Conservation (phyloP, 2,113 vertebrate genomes). For the Istiophorus platypterus region DNA sequence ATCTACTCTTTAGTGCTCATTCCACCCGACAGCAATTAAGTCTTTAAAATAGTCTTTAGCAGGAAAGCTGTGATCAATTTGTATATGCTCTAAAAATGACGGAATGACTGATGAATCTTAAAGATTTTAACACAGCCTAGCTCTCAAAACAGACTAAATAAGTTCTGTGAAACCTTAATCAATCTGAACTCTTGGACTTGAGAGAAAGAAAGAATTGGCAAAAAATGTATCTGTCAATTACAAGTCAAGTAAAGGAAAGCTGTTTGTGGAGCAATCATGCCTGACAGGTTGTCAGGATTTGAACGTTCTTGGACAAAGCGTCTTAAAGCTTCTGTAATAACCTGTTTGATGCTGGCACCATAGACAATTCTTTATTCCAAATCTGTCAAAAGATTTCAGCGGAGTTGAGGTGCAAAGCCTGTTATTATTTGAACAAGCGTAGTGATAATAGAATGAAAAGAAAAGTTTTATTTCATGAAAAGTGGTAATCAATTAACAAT, state of each 20-base stretch:
- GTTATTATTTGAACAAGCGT: conserved; percentile 60
- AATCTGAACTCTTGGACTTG: conserved; percentile 42
- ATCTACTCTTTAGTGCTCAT: background rate
- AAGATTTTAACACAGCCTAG: background rate
- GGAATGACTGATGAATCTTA: background rate
- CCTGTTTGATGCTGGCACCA: conserved; percentile 11
- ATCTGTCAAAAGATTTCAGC: conserved; percentile 60
- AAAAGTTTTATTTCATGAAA: conserved; percentile 58
- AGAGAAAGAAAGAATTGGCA: conserved; percentile 6
- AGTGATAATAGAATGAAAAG: conserved; percentile 44
- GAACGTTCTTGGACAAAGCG: conserved; percentile 42
- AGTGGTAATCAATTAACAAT: conserved; percentile 56
- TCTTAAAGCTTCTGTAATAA: conserved; percentile 49
- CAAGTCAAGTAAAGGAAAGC: conserved; percentile 42
- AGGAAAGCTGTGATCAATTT: background rate
- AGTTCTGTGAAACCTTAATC: conserved; percentile 24
- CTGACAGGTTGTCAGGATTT: conserved; percentile 61
- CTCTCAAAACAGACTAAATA: conserved; percentile 52
- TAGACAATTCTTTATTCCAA: conserved; percentile 47
- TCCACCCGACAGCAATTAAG: background rate
- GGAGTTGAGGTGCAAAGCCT: conserved; percentile 35
- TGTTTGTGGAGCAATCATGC: conserved; percentile 35
- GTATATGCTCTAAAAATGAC: background rate
- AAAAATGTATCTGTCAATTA: conserved; percentile 66
- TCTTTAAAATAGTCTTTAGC: background rate